A percentile compares a stretch with the other conserved stretches of the same genome.
Evolutionary conservation across 1,140 invertebrate genomes (phyloP).

Genomic region (Rhagoletis zephyria): DNA sequence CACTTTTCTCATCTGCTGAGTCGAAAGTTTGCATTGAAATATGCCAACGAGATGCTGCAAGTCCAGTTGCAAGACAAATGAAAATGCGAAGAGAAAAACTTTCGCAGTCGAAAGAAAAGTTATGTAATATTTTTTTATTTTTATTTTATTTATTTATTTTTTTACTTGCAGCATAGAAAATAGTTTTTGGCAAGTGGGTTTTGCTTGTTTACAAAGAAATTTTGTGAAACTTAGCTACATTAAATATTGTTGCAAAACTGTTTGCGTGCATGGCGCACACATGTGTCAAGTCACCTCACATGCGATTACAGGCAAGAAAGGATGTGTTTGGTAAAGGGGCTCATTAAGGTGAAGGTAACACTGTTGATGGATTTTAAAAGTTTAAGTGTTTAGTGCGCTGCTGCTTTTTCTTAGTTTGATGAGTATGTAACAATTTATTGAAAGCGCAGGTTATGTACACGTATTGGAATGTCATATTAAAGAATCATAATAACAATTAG

Average conservation of each 20-base stretch:
- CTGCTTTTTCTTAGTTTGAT: not conserved
- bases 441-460: too few relatives aligned
- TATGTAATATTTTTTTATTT: conserved; percentile 18
- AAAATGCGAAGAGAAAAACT: not conserved
- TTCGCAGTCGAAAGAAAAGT: conserved; percentile 15
- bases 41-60: not conserved
- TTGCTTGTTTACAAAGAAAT: not conserved
- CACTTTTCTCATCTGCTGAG: conserved; percentile 26
- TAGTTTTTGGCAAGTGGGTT: not conserved
- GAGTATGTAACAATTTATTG: too few relatives aligned
- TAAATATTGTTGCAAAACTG: not conserved
- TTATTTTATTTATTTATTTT: not conserved
- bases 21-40: conserved; percentile 14
- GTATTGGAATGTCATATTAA: too few relatives aligned
- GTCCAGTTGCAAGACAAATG: conserved; percentile 30
- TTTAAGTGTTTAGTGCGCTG: not conserved
- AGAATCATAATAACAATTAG: too few relatives aligned
- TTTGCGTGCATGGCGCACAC: not conserved
- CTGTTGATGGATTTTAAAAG: conserved; percentile 32
- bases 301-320: not conserved
- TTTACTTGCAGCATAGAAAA: not conserved
- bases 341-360: conserved; percentile 47
- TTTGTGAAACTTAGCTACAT: not conserved
- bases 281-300: not conserved
- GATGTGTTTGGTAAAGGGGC: not conserved